A percentile compares a stretch with the other conserved stretches of the same genome.
Evolutionary conservation across 2,888 invertebrate genomes (phyloP).

Genomic region (Platypus cylindrus): DNA sequence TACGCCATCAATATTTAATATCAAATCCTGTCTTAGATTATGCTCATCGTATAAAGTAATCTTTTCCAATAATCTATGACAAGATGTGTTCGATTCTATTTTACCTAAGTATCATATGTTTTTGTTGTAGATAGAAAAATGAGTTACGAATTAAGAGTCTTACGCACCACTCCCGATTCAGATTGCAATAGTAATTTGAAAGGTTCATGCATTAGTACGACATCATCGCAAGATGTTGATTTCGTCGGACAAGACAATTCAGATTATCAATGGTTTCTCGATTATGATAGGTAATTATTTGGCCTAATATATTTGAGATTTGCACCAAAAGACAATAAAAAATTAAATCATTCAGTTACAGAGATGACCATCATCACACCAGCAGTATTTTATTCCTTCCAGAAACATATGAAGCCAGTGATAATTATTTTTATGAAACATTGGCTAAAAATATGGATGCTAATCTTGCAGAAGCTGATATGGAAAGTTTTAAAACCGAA

Average conservation of each 20-base stretch:
- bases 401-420: slow-evolving; percentile 60
- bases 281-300: slow-evolving; percentile 53
- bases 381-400: slow-evolving; percentile 71
- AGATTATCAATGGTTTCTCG: slow-evolving; percentile 84
- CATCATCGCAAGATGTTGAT: slow-evolving; percentile 47
- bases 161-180: slow-evolving; percentile 39
- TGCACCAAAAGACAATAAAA: neutral
- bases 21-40: no score
- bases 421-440: slow-evolving; percentile 69
- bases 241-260: slow-evolving; percentile 78
- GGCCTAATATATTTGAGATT: neutral
- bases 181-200: slow-evolving; percentile 44
- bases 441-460: slow-evolving; percentile 81
- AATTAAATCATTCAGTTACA: slow-evolving; percentile 58
- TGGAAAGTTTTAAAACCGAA: slow-evolving; percentile 86
- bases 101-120: no score
- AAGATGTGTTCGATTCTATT: no score
- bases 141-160: slow-evolving; percentile 32
- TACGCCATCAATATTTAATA: no score
- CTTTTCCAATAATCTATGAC: no score
- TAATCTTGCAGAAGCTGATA: slow-evolving; percentile 87
- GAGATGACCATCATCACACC: slow-evolving; percentile 67
- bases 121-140: slow-evolving; percentile 33
- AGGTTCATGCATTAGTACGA: slow-evolving; percentile 36
- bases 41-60: no score